These are phyloP conservation scores for Gambusia affinis DNA, from an alignment of 2,113 vertebrate genomes.

Conservation along the genomic window DNA sequence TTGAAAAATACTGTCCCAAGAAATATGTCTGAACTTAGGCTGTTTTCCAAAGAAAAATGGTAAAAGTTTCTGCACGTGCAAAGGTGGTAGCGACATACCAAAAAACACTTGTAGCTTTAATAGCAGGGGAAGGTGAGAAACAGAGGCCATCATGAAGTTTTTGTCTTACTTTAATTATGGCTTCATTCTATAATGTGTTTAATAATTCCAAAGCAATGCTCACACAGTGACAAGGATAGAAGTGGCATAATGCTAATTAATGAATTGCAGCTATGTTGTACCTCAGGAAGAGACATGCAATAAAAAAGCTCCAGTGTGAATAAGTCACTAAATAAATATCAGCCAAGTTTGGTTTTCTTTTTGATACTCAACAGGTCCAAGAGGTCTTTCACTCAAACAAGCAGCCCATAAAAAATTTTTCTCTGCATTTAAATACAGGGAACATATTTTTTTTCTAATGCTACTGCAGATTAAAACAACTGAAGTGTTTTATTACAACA, in stretches of 20 bases:
- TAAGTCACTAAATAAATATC: background rate
- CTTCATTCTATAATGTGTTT: background rate
- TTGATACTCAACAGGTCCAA: conserved; percentile 30
- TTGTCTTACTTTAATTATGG: background rate
- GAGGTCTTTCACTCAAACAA: background rate
- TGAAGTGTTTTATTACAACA: background rate
- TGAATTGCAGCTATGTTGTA: conserved; percentile 1
- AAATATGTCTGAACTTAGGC: background rate
- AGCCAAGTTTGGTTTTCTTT: background rate
- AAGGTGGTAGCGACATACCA: background rate
- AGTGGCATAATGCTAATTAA: background rate
- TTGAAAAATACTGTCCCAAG: background rate
- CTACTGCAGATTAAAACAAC: background rate
- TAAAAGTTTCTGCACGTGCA: background rate
- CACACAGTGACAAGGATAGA: background rate
- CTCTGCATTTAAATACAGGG: too few relatives aligned
- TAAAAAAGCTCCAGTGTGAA: background rate
- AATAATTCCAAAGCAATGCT: background rate
- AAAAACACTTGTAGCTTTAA: background rate
- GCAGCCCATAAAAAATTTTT: background rate
- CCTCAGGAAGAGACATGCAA: background rate
- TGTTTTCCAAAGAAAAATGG: background rate
- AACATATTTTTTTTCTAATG: background rate
- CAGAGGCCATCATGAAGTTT: background rate
- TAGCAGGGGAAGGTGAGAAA: background rate